Evolutionary conservation across 2,797 vertebrate species (phyloP), one percentile per base, ranked within the genome.

Genomic region (Chelon auratus): DNA sequence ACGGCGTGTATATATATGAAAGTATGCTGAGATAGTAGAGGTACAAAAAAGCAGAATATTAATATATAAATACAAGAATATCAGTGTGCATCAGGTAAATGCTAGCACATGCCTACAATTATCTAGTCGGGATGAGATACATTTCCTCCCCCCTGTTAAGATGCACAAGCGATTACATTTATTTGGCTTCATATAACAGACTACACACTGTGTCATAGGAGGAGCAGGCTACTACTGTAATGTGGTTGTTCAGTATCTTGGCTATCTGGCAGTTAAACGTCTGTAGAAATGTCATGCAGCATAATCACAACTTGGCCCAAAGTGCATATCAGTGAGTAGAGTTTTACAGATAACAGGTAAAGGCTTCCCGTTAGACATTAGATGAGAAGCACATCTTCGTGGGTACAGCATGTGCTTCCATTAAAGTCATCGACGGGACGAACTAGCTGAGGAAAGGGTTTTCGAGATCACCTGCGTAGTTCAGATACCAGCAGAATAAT

Each of bases 291-390:
- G 51, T 67, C 83, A 89, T 86, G 90, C 78, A 89, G 80, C 78
- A 68, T 69, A 60, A 76, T 85, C 68, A 85, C 64, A 84, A 79
- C 54, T 66, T 86, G 71, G 73, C 83, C 81, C 78, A 89, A 91
- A 89, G 89, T 91, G 89, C 85, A 73, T 75, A 68, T 79, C 43
- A 88, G 80, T 90, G 78, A 86, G 74, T 83, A 80, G 62, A 87
- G 79, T 60, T 78, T 77, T 72, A 81, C 61, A 81, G 69, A 72
- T 55, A 82, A 26, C 62, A 72, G 59, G 48, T 62, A 81, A 83
- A 81, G 43, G 61, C 70, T 77, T 81, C 54, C 52, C 57, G 45
- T 26, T 26, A 74, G 63, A 75, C 66, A 72, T 62, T 37, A 43
- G 67, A 30, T 66, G 53, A 55, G 58, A 60, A 45, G 17, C 18